Base-by-base conservation (phyloP, 64 coral and sea anemone genomes). In the Pocillopora verrucosa region DNA sequence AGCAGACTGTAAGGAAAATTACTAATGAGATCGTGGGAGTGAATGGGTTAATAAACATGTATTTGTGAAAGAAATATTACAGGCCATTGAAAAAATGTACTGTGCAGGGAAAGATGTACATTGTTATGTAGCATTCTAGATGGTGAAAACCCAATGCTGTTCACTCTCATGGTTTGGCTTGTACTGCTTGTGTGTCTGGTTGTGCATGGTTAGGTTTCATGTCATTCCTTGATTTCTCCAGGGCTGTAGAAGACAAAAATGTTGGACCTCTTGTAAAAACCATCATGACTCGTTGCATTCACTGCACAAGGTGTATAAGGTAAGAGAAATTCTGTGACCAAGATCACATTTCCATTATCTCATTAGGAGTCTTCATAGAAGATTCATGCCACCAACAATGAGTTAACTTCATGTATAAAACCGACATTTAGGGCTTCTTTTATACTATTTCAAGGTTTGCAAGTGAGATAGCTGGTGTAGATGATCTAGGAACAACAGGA, bases 201-300 rank as follows among this genome's bases (percentile, higher is more conserved):
- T 26, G 5, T n/a, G 12, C 22, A 1, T 70, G 7, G 20, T 24
- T 25, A 70, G 34, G 4, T 35, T 36, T 84, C 83, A 59, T 17
- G 73, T 13, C 25, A 22, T 72, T 84, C 10, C 36, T 58, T 70
- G 34, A 10, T 88, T 61, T 2, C 51, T 56, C 26, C 61, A 99
- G 97, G 80, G 97, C 97, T 91, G 97, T 99, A 24, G 96, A 99
- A 88, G 96, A 99, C 56, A 99, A 99, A 73, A 99, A 99, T 84
- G 91, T 99, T 83, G 96, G 96, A n/a, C 96, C 96, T 63, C 62
- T 99, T 13, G 64, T 99, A 15, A 95, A 99, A 72, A 95, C 96
- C 56, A 99, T 99, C 22, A 95, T 99, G 96, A 99, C 96, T 70
- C 94, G 96, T 30, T 99, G 96, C 78, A 99, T 99, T 61, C 96